Percentiles rank a stretch among this genome's conserved stretches.
Conservation (phyloP, 2,113 vertebrate species). For the Sylvilagus bachmani region DNA sequence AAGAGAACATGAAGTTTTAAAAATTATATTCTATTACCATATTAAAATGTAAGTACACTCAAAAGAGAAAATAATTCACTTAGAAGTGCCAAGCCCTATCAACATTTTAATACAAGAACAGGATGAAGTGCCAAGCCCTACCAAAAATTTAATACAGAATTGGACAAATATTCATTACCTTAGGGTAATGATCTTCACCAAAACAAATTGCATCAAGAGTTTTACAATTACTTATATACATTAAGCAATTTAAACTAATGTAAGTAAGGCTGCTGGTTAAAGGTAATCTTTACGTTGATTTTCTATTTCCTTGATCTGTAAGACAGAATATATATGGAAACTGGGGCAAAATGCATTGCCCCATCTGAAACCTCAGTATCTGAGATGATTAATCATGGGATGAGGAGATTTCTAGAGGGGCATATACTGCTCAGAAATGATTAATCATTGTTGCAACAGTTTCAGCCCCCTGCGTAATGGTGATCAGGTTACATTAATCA, state of each 20-base stretch:
- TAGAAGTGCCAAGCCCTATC: slow-evolving; percentile 72
- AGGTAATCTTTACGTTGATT: slow-evolving; percentile 84
- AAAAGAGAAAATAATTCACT: slow-evolving; percentile 74
- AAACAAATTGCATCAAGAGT: slow-evolving; percentile 80
- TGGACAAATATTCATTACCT: slow-evolving; percentile 84
- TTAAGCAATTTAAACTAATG: slow-evolving; percentile 88
- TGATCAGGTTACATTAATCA: slow-evolving; percentile 89
- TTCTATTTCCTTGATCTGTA: slow-evolving; percentile 78
- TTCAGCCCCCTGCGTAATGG: slow-evolving; percentile 84
- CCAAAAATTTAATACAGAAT: slow-evolving; percentile 75
- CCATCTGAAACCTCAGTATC: slow-evolving; percentile 82
- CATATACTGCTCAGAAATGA: slow-evolving; percentile 87
- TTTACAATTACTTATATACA: slow-evolving; percentile 85
- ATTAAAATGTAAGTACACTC: slow-evolving; percentile 73
- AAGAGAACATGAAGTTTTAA: slow-evolving; percentile 47
- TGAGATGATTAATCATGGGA: slow-evolving; percentile 88
- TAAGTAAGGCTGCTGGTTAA: slow-evolving; percentile 85
- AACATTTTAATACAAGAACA: slow-evolving; percentile 70
- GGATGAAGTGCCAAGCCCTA: slow-evolving; percentile 66
- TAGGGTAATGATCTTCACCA: slow-evolving; percentile 83
- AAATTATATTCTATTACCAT: slow-evolving; percentile 36
- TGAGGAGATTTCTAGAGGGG: slow-evolving; percentile 85
- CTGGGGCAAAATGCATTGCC: slow-evolving; percentile 77
- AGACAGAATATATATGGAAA: slow-evolving; percentile 73
- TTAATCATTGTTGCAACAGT: slow-evolving; percentile 87